A percentile compares a stretch with the other conserved stretches of the same genome.
Conservation (phyloP, 1,140 invertebrate species). For the Saxidomus purpurata region DNA sequence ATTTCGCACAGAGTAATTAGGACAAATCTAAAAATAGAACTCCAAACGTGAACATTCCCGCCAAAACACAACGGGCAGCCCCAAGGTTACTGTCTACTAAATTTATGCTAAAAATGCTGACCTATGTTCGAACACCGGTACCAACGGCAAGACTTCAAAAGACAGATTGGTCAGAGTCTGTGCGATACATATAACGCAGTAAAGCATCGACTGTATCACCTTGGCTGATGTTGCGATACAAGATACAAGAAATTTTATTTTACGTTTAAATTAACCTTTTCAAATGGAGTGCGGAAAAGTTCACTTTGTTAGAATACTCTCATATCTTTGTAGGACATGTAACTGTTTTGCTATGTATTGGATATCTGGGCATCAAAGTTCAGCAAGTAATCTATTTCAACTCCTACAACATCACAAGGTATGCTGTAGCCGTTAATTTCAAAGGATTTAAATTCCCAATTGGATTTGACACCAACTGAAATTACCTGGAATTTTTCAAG, state of each 20-base stretch:
- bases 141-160: too few relatives aligned
- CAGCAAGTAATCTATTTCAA: constrained; percentile 47
- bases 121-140: too few relatives aligned
- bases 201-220: too few relatives aligned
- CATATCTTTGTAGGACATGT: constrained; percentile 62
- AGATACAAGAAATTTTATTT: too few relatives aligned
- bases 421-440: constrained; percentile 18
- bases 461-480: constrained; percentile 33
- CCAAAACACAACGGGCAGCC: background rate
- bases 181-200: too few relatives aligned
- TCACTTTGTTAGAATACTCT: constrained; percentile 10
- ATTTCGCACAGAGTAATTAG: background rate
- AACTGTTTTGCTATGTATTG: constrained; percentile 59
- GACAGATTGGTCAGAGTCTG: too few relatives aligned
- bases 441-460: constrained; percentile 32
- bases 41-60: constrained; percentile 31
- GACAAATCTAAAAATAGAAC: constrained; percentile 5
- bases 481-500: constrained; percentile 66
- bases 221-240: too few relatives aligned
- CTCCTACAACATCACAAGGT: constrained; percentile 47
- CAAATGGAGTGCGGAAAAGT: constrained; percentile 14
- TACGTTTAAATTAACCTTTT: constrained; percentile 10
- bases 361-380: constrained; percentile 65
- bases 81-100: background rate
- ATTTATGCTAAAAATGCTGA: too few relatives aligned